Base-by-base conservation (phyloP, 1,140 invertebrate species). In the Physella acuta region DNA sequence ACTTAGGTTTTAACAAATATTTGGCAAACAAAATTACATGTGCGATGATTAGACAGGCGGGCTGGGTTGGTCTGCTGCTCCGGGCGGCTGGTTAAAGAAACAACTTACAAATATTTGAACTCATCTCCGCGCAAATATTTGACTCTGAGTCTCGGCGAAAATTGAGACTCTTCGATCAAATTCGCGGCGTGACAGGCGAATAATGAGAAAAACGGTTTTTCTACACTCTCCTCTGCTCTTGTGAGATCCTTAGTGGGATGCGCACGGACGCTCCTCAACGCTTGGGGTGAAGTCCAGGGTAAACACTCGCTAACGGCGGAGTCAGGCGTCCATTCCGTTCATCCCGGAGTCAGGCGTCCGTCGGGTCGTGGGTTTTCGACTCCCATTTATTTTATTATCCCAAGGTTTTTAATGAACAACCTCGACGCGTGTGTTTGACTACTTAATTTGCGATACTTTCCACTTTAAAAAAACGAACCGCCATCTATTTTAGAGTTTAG, bases 171-270 rank as follows among this genome's bases (percentile, higher is more conserved):
- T 36, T 61, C 59, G 26, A 61, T 61, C 59, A 61, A 61, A 34
- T 61, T 61, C 59, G 37, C 59, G 36, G n/a, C 20, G n/a, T 61
- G 59, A 61, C 59, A 61, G 59, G 33, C 59, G 59, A 37, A 61
- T 61, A 61, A 61, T 61, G 59, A 61, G 36, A 61, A 39, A 61
- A 61, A n/a, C 59, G 36, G 39, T 58, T 58, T 58, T 58, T 58
- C 56, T 58, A 58, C 56, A 58, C 56, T 58, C 56, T 20, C 56
- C 30, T 33, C 2, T 34, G 33, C 56, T 58, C 56, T 58, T 33
- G 1, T 33, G 36, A 58, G 56, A 34, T 58, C 56, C 30, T 30
- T n/a, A 34, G 56, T 58, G 33, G 33, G 31, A 58, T 58, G 28
- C 56, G 56, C 56, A 17, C 56, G 30, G 36, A 30, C 56, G 56